These are phyloP conservation scores for Myzus persicae DNA, from an alignment of 1,140 invertebrate species.

Conservation along the genomic window DNA sequence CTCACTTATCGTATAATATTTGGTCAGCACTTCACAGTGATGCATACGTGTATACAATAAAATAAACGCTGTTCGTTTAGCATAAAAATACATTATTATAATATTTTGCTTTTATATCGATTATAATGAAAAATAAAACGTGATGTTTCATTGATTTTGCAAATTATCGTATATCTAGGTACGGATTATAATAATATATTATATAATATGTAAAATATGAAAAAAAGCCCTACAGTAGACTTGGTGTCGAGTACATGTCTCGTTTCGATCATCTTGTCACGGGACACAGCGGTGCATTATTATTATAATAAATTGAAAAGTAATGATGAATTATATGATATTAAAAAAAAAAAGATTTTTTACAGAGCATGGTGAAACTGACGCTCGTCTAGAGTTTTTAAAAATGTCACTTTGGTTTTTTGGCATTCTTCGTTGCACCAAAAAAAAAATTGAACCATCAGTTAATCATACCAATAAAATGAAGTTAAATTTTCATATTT, in stretches of 20 bases:
- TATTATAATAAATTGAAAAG: not conserved
- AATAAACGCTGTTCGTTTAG: not conserved
- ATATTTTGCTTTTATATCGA: too few species aligned
- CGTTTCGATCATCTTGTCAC: not conserved
- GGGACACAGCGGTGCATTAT: not conserved
- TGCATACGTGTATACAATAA: not conserved
- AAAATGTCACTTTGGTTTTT: not conserved
- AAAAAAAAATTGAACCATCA: not conserved
- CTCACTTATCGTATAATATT: not conserved
- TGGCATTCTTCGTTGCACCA: not conserved
- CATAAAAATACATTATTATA: not conserved
- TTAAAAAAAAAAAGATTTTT: not conserved
- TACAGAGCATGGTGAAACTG: not conserved
- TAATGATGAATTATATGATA: conserved; percentile 12
- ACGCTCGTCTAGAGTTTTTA: not conserved
- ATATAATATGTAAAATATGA: not conserved
- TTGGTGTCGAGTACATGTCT: not conserved
- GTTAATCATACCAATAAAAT: not conserved
- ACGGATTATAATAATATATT: not conserved
- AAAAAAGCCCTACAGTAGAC: not conserved
- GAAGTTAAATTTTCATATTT: not conserved
- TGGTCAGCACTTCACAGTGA: too few species aligned
- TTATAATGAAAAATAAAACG: not conserved
- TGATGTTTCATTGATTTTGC: not conserved
- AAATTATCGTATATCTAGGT: not conserved